Evolutionary conservation across 2,797 vertebrate species (phyloP).

Genomic region (Yasuhikotakia modesta): DNA sequence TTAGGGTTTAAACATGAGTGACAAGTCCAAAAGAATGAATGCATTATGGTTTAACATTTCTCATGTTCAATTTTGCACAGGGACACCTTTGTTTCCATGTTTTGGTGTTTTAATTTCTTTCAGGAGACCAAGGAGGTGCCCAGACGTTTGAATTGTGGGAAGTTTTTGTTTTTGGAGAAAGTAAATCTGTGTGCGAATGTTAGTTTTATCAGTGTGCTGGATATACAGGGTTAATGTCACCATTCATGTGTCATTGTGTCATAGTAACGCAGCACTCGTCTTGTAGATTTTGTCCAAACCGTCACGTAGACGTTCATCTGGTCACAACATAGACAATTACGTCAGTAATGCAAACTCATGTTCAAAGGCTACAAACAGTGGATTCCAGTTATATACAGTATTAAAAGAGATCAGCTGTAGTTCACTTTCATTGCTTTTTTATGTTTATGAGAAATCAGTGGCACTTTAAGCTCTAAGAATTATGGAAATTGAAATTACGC

Average conservation of each 20-base stretch:
- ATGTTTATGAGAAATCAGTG: conserved; percentile 83
- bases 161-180: conserved; percentile 85
- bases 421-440: conserved; percentile 75
- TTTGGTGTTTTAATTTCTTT: conserved; percentile 86
- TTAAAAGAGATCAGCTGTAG: conserved; percentile 65
- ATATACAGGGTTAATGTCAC: conserved; percentile 98
- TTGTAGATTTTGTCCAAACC: conserved; percentile 79
- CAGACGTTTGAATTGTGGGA: conserved; percentile 84
- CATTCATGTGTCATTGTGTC: conserved; percentile 73
- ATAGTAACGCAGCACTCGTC: conserved; percentile 87
- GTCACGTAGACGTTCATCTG: conserved; percentile 30
- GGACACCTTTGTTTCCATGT: conserved; percentile 90
- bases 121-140: conserved; percentile 83
- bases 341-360: conserved; percentile 47
- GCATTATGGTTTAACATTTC: conserved; percentile 69
- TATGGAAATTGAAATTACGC: conserved; percentile 50
- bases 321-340: conserved; percentile 51
- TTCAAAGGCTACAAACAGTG: conserved; percentile 69
- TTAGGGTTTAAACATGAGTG: conserved; percentile 71
- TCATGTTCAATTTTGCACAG: conserved; percentile 77
- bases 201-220: conserved; percentile 84
- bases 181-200: conserved; percentile 82
- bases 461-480: conserved; percentile 88
- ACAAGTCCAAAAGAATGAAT: conserved; percentile 64
- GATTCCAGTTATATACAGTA: conserved; percentile 76